Conservation (phyloP, 2,888 invertebrate species). For the Sabatieria punctata region DNA sequence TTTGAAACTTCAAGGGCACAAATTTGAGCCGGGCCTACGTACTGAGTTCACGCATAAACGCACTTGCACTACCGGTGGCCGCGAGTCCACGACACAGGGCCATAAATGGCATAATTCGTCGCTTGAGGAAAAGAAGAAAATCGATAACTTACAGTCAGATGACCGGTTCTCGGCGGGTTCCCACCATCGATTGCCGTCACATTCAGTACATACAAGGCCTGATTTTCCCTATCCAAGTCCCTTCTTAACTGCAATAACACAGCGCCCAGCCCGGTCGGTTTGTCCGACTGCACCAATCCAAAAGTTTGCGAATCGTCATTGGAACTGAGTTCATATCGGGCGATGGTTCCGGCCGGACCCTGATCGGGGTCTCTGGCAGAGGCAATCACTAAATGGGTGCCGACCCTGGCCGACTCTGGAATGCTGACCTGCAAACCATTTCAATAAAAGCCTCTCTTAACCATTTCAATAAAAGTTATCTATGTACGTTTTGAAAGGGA, state of each 20-base stretch:
- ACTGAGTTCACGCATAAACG: too few species aligned
- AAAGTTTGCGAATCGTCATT: constrained; percentile 79
- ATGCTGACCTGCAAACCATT: too few species aligned
- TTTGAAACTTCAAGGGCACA: too few species aligned
- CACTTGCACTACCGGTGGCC: too few species aligned
- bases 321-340: constrained; percentile 72
- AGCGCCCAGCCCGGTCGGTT: constrained; percentile 45
- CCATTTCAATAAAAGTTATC: too few species aligned
- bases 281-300: constrained; percentile 63
- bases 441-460: too few species aligned
- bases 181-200: constrained; percentile 78
- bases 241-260: constrained; percentile 60
- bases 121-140: too few species aligned
- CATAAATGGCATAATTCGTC: too few species aligned
- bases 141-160: too few species aligned
- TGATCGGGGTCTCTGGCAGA: constrained; percentile 78
- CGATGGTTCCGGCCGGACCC: constrained; percentile 67
- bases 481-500: constrained; percentile 60
- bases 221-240: constrained; percentile 69
- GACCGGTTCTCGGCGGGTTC: constrained; percentile 59
- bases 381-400: constrained; percentile 66
- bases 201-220: constrained; percentile 60
- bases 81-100: too few species aligned
- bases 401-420: constrained; percentile 74
- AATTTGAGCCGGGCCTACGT: too few species aligned